phyloP scores from a whole-genome alignment of 2,888 invertebrate species.

The Mamestra brassicae region DNA sequence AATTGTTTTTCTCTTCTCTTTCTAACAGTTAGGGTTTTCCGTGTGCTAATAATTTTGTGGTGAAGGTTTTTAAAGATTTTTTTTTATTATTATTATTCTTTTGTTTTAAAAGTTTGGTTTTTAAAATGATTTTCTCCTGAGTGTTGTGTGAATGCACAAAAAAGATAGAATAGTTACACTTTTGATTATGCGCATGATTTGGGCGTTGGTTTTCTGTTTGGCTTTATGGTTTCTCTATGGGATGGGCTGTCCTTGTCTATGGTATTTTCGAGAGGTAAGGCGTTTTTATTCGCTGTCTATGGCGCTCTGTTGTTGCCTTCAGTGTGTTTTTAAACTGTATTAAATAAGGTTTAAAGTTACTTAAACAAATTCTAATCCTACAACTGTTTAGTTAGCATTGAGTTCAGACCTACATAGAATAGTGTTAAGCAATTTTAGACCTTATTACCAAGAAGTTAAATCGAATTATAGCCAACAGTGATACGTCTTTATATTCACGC shows the following conservation, averaged over 20 bases:
- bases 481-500: not conserved
- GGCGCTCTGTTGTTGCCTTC: constrained; percentile 63
- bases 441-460: constrained; percentile 58
- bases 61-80: constrained; percentile 49
- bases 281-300: constrained; percentile 59
- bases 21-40: constrained; percentile 61
- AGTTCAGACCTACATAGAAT: no score
- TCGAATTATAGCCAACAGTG: constrained; percentile 37
- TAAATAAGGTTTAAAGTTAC: constrained; percentile 30
- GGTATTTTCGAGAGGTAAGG: constrained; percentile 47
- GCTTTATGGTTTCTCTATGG: constrained; percentile 58
- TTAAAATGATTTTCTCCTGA: constrained; percentile 35
- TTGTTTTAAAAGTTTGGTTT: not conserved
- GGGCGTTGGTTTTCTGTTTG: constrained; percentile 62
- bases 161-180: constrained; percentile 59
- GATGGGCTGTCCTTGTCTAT: constrained; percentile 47
- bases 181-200: constrained; percentile 67
- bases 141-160: constrained; percentile 67
- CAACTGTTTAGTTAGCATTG: no score
- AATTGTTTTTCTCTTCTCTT: constrained; percentile 41
- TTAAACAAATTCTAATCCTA: no score
- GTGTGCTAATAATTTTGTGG: constrained; percentile 66
- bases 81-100: constrained; percentile 19
- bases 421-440: constrained; percentile 42
- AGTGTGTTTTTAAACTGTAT: constrained; percentile 47